Conservation (phyloP, 2,113 vertebrate species). For the Egretta garzetta region DNA sequence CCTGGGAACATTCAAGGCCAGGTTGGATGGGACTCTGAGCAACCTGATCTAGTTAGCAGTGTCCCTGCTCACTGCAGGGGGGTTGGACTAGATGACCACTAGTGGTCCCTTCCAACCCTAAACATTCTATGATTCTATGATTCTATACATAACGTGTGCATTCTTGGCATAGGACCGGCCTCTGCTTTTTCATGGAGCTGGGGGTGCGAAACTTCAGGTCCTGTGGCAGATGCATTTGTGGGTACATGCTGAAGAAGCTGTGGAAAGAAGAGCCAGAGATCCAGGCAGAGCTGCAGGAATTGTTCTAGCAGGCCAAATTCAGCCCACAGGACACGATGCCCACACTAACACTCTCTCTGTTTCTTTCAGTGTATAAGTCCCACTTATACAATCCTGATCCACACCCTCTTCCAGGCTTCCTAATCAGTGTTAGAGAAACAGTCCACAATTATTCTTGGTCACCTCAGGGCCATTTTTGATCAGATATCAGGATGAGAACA, state of each 20-base stretch:
- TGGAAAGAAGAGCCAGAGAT: not conserved
- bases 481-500: slow-evolving; percentile 21
- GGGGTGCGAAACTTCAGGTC: too few relatives aligned
- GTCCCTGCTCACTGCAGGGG: too few relatives aligned
- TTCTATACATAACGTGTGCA: accelerated
- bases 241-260: not conserved
- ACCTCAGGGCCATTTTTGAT: not conserved
- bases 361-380: not conserved
- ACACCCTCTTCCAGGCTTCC: slow-evolving; percentile 24
- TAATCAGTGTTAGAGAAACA: slow-evolving; percentile 42
- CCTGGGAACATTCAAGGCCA: too few relatives aligned
- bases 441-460: slow-evolving; percentile 8
- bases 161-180: not conserved
- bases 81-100: too few relatives aligned
- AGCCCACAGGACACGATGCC: not conserved
- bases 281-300: not conserved
- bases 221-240: not conserved
- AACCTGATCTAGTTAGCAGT: too few relatives aligned
- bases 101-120: too few relatives aligned
- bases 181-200: not conserved
- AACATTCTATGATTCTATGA: too few relatives aligned
- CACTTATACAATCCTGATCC: not conserved
- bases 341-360: not conserved
- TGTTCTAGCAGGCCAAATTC: not conserved
- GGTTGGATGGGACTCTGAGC: too few relatives aligned